Percentiles rank a stretch among this genome's conserved stretches.
Evolutionary conservation across 1,140 invertebrate species (phyloP).

Genomic region (Pachyrhynchus sulphureomaculatus): DNA sequence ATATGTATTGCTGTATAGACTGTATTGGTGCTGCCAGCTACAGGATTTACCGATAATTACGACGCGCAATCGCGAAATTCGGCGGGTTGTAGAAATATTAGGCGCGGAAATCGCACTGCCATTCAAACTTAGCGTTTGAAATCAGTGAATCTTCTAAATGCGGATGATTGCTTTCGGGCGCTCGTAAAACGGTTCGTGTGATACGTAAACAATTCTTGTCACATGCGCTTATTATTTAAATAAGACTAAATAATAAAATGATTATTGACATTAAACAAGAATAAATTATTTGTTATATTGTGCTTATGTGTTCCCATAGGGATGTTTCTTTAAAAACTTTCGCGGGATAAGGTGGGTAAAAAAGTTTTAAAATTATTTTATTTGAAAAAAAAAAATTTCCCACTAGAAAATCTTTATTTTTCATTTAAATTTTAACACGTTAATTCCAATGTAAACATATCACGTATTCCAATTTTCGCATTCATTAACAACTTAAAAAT

Average conservation of each 20-base stretch:
- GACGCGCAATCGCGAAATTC: conserved; percentile 27
- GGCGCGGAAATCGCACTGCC: conserved; percentile 21
- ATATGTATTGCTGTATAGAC: background rate
- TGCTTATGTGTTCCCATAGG: conserved; percentile 1
- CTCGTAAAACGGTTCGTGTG: conserved; percentile 9
- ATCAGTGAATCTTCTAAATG: conserved; percentile 31
- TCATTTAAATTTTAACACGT: background rate
- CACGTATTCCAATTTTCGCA: conserved; percentile 8
- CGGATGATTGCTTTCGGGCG: conserved; percentile 19
- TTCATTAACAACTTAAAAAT: background rate
- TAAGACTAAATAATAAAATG: conserved; percentile 28
- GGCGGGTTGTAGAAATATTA: conserved; percentile 12
- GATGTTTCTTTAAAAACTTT: conserved; percentile 9
- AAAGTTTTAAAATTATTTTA: background rate
- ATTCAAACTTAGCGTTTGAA: conserved; percentile 19
- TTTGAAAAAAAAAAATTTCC: background rate
- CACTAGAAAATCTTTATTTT: background rate
- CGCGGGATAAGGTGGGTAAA: conserved; percentile 16
- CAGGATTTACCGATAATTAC: background rate
- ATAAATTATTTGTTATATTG: background rate
- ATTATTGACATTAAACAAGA: conserved; percentile 16
- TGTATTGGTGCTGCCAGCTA: background rate
- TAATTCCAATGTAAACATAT: conserved; percentile 12
- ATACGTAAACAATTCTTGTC: conserved; percentile 30
- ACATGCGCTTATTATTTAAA: conserved; percentile 40